Evolutionary conservation across 2,113 vertebrate species (phyloP).

Genomic region (Sinocyclocheilus grahami): DNA sequence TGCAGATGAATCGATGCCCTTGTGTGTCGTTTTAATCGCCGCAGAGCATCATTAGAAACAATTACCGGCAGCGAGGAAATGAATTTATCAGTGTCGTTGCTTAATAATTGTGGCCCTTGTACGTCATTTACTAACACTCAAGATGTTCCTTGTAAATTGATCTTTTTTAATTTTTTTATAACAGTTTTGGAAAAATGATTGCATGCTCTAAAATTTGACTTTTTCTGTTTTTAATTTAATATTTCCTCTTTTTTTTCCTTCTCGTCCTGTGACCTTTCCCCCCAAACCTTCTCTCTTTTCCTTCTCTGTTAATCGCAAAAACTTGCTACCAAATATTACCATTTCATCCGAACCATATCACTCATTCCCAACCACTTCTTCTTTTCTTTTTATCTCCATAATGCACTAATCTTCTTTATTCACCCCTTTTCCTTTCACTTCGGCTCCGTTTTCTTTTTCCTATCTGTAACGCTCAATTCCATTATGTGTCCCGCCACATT

Average conservation of each 20-base stretch:
- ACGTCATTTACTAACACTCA: slow-evolving; percentile 46
- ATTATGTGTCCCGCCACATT: slow-evolving; percentile 32
- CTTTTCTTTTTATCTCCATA: not conserved
- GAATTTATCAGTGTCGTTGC: not conserved
- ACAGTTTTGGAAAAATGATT: slow-evolving; percentile 37
- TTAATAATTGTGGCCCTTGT: slow-evolving; percentile 45
- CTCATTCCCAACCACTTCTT: not conserved
- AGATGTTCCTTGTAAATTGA: slow-evolving; percentile 52
- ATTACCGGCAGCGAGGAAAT: slow-evolving; percentile 5
- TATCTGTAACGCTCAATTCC: not conserved
- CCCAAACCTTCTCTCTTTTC: not conserved
- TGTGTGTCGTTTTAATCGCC: too few species aligned
- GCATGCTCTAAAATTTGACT: slow-evolving; percentile 54
- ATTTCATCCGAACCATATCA: not conserved
- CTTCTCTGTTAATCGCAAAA: slow-evolving; percentile 9
- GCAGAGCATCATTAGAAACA: slow-evolving; percentile 28
- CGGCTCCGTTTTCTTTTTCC: not conserved
- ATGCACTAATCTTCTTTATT: not conserved
- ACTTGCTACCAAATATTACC: not conserved
- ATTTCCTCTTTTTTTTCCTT: slow-evolving; percentile 41
- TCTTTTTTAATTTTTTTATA: not conserved
- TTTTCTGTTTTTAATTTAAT: slow-evolving; percentile 60
- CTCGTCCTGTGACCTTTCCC: not conserved
- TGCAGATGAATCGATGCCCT: slow-evolving; percentile 49
- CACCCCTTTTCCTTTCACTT: slow-evolving; percentile 19